Percentiles rank a stretch among this genome's conserved stretches.
phyloP scores from a whole-genome alignment of 2,113 vertebrate genomes.

The Tenrec ecaudatus region DNA sequence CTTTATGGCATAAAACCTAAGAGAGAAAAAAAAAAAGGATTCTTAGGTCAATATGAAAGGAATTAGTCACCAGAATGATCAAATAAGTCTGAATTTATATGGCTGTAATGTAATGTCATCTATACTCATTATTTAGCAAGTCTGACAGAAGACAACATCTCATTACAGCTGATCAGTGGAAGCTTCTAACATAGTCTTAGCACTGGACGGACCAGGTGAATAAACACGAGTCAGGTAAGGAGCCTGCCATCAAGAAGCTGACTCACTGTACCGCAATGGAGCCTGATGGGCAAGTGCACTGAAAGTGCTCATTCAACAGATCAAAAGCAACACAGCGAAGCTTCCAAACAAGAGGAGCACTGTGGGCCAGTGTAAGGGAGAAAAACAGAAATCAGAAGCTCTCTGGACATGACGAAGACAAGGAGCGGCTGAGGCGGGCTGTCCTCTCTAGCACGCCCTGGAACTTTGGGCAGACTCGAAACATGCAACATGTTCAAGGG shows the following conservation, averaged over 20 bases:
- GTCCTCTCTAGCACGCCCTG: not conserved
- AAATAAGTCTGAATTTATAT: too few relatives aligned
- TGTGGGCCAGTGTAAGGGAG: conserved; percentile 23
- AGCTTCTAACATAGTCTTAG: too few relatives aligned
- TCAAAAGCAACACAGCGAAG: conserved; percentile 59
- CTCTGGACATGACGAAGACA: conserved; percentile 21
- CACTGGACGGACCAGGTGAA: too few relatives aligned
- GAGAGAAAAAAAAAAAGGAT: not conserved
- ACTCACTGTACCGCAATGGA: conserved; percentile 3
- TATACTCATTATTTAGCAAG: too few relatives aligned
- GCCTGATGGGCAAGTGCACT: not conserved
- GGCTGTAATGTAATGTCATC: too few relatives aligned
- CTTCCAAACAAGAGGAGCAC: not conserved
- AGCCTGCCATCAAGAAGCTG: not conserved
- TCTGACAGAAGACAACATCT: too few relatives aligned
- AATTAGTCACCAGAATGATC: too few relatives aligned
- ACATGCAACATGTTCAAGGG: conserved; percentile 62
- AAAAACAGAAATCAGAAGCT: conserved; percentile 51
- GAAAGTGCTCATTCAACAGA: not conserved
- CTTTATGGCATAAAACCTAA: conserved; percentile 32
- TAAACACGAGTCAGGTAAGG: too few relatives aligned
- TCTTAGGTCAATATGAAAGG: too few relatives aligned
- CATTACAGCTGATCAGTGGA: too few relatives aligned
- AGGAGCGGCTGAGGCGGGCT: not conserved
- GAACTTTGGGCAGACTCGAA: conserved; percentile 38